phyloP scores from a whole-genome alignment of 1,140 invertebrate genomes.

The Anadara kagoshimensis region DNA sequence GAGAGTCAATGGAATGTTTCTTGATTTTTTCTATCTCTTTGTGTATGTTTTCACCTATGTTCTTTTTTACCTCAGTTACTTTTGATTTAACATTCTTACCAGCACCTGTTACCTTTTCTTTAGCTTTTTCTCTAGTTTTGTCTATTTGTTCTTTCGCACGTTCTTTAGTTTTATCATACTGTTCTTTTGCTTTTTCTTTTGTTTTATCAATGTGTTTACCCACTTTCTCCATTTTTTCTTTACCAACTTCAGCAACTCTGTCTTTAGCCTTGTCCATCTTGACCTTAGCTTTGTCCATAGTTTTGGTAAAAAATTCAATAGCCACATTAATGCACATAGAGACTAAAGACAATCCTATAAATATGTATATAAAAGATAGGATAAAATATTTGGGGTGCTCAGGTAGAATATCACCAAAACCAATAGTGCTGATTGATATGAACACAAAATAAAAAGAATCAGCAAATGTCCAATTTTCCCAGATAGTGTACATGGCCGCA shows the following conservation, averaged over 20 bases:
- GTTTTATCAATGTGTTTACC: slow-evolving; percentile 42
- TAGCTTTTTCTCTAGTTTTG: not conserved
- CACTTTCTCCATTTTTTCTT: slow-evolving; percentile 37
- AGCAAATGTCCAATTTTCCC: slow-evolving; percentile 86
- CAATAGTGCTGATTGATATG: slow-evolving; percentile 80
- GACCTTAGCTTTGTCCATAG: slow-evolving; percentile 51
- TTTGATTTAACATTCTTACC: slow-evolving; percentile 18
- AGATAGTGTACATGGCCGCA: slow-evolving; percentile 82
- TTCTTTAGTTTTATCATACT: slow-evolving; percentile 2
- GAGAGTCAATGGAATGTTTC: slow-evolving; percentile 32
- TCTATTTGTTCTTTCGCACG: not conserved
- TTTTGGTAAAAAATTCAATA: slow-evolving; percentile 52
- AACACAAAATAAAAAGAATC: slow-evolving; percentile 97
- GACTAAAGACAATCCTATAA: slow-evolving; percentile 94
- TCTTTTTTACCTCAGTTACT: slow-evolving; percentile 28
- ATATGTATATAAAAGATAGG: slow-evolving; percentile 91
- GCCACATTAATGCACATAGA: slow-evolving; percentile 97
- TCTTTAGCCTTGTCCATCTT: slow-evolving; percentile 42
- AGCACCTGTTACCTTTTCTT: slow-evolving; percentile 27
- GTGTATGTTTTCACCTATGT: slow-evolving; percentile 29
- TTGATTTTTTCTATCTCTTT: slow-evolving; percentile 31
- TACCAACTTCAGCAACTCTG: slow-evolving; percentile 42
- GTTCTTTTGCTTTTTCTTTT: slow-evolving; percentile 73
- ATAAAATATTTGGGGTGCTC: slow-evolving; percentile 91
- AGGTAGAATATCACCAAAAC: slow-evolving; percentile 93